phyloP scores from a whole-genome alignment of 2,888 invertebrate genomes.

The Leptopilina syphax region DNA sequence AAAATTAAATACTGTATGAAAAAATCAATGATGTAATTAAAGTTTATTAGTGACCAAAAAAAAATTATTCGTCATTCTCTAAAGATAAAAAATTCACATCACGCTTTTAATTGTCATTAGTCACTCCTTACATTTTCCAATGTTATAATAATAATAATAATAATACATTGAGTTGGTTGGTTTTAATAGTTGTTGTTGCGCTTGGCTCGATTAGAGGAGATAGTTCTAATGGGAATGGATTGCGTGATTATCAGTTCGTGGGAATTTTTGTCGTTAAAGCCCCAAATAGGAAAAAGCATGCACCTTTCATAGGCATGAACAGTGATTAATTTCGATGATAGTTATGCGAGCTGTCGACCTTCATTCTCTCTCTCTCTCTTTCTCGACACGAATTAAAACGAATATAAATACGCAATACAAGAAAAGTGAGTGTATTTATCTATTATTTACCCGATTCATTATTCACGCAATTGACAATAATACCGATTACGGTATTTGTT shows the following conservation, averaged over 20 bases:
- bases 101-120: too few relatives aligned
- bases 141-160: too few relatives aligned
- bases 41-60: too few relatives aligned
- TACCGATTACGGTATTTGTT: too few relatives aligned
- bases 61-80: too few relatives aligned
- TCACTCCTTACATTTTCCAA: too few relatives aligned
- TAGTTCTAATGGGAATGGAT: slow-evolving; percentile 39
- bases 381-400: background rate
- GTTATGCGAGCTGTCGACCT: slow-evolving; percentile 12
- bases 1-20: too few relatives aligned
- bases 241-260: slow-evolving; percentile 46
- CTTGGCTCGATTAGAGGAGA: background rate
- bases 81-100: too few relatives aligned
- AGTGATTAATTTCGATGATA: slow-evolving; percentile 6
- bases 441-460: background rate
- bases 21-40: too few relatives aligned
- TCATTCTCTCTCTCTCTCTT: background rate
- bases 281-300: slow-evolving; percentile 24
- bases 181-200: background rate
- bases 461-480: slow-evolving; percentile 8
- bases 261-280: slow-evolving; percentile 53
- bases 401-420: background rate
- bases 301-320: background rate
- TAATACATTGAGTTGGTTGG: too few relatives aligned
- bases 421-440: background rate